phyloP scores from a whole-genome alignment of 2,888 invertebrate genomes.

The Tortricodes alternella region DNA sequence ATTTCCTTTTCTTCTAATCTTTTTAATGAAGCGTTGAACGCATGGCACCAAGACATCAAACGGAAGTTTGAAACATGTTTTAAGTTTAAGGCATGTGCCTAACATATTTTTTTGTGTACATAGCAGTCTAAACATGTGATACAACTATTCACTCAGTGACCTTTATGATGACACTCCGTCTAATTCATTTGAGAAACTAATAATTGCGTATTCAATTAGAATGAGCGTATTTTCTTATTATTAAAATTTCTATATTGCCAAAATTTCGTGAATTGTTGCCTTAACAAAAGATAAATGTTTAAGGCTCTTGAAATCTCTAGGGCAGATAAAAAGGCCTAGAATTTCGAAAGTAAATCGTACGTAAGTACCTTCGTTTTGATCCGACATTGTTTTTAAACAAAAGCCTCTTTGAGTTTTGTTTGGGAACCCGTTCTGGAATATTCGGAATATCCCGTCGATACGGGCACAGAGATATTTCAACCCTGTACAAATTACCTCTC shows the following conservation, averaged over 20 bases:
- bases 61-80: too few relatives aligned
- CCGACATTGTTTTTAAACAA: slow-evolving; percentile 33
- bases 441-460: slow-evolving; percentile 30
- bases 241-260: background rate
- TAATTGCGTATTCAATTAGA: background rate
- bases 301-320: background rate
- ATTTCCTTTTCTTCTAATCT: too few relatives aligned
- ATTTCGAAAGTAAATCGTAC: slow-evolving; percentile 1
- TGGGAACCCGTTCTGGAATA: slow-evolving; percentile 29
- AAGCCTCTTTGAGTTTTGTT: slow-evolving; percentile 31
- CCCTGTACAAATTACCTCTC: slow-evolving; percentile 31
- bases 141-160: too few relatives aligned
- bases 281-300: too few relatives aligned
- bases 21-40: too few relatives aligned
- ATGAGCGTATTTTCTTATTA: background rate
- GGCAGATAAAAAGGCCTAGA: background rate
- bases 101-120: too few relatives aligned
- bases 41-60: too few relatives aligned
- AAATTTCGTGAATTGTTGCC: too few relatives aligned
- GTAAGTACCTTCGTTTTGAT: slow-evolving; percentile 28
- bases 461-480: slow-evolving; percentile 26
- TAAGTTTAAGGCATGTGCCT: too few relatives aligned
- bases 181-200: background rate
- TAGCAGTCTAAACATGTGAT: too few relatives aligned
- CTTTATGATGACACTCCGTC: too few relatives aligned